A percentile compares a stretch with the other conserved stretches of the same genome.
Conservation (phyloP, 2,888 invertebrate species). For the Tridacna crocea region DNA sequence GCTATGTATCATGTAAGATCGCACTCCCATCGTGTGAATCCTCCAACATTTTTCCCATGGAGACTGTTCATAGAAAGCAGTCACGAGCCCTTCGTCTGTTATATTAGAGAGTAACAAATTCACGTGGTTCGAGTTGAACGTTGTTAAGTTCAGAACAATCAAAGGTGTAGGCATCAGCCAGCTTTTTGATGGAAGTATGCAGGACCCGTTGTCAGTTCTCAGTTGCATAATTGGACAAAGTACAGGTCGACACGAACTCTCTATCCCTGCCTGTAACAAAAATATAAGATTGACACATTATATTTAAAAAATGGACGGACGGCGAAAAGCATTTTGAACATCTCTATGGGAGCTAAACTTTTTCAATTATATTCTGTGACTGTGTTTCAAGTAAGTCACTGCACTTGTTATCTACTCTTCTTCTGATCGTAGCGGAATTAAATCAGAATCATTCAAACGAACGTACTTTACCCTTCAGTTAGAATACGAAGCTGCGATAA, state of each 20-base stretch:
- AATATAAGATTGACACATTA: neutral
- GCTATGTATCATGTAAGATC: neutral
- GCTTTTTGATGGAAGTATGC: neutral
- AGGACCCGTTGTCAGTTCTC: neutral
- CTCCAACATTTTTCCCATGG: conserved; percentile 2
- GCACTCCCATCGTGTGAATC: neutral
- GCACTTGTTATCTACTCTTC: no score
- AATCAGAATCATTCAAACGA: no score
- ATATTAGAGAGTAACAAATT: neutral
- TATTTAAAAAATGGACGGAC: neutral
- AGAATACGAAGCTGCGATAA: neutral
- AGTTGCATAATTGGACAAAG: neutral
- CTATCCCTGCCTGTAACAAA: neutral
- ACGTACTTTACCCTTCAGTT: neutral
- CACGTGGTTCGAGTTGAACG: neutral
- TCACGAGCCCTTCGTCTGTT: neutral
- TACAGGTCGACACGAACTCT: neutral
- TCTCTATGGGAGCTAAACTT: no score
- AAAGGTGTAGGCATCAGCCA: neutral
- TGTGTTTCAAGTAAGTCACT: no score
- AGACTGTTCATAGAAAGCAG: neutral
- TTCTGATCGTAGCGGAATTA: no score
- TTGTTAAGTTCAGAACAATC: neutral
- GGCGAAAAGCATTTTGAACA: no score
- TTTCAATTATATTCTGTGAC: no score